Conservation (phyloP, 2,113 vertebrate species). For the Pelmatolapia mariae region DNA sequence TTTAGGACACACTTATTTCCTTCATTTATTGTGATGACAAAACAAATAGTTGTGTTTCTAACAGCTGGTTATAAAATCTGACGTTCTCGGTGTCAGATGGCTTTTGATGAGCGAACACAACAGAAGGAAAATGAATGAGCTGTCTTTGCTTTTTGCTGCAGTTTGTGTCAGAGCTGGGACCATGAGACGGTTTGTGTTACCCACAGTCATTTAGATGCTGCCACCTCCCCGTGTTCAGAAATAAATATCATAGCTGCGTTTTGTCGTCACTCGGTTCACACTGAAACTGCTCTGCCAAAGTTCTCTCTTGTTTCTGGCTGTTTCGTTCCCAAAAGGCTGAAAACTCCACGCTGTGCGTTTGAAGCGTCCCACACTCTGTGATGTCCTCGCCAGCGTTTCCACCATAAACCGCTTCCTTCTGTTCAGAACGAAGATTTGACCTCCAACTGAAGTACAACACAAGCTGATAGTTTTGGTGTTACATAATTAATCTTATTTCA, state of each 20-base stretch:
- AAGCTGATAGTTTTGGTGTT: background rate
- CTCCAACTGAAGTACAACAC: background rate
- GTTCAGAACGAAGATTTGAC: background rate
- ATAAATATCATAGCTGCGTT: background rate
- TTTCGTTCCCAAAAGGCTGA: background rate
- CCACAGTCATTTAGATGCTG: background rate
- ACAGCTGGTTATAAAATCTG: background rate
- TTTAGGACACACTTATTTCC: background rate
- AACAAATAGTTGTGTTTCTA: background rate
- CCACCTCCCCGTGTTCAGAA: background rate
- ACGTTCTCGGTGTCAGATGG: background rate
- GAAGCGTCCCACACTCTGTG: background rate
- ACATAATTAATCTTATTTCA: background rate
- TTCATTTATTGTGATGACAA: background rate
- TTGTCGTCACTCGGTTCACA: background rate
- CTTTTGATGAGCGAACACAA: background rate
- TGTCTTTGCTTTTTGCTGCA: background rate
- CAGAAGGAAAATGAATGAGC: background rate
- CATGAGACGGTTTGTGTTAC: rapidly evolving
- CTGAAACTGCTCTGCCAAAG: background rate
- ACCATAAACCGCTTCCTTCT: background rate
- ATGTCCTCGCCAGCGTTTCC: background rate
- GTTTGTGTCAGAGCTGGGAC: background rate
- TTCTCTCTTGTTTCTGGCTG: rapidly evolving
- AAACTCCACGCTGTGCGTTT: rapidly evolving